These are phyloP conservation scores for Augiades crinisus DNA, from an alignment of 2,888 invertebrate species.

Conservation along the genomic window DNA sequence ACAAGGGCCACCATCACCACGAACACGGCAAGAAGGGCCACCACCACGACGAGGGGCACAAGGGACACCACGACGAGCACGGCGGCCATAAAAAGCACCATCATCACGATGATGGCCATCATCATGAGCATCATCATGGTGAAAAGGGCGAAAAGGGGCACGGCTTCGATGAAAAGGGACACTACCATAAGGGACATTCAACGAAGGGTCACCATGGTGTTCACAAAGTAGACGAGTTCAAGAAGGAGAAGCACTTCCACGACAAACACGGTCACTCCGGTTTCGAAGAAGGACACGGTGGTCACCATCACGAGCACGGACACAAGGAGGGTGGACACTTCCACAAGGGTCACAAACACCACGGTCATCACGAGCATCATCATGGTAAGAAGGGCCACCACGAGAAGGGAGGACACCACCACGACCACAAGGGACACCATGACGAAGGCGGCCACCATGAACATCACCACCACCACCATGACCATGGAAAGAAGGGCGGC, in stretches of 20 bases:
- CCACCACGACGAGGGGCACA: slow-evolving; percentile 85
- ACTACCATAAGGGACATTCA: slow-evolving; percentile 90
- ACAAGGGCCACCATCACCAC: slow-evolving; percentile 84
- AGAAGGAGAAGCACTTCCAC: slow-evolving; percentile 93
- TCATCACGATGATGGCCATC: slow-evolving; percentile 84
- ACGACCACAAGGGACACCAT: slow-evolving; percentile 90
- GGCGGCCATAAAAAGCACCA: slow-evolving; percentile 84
- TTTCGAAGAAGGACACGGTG: slow-evolving; percentile 90
- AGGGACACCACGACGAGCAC: slow-evolving; percentile 81
- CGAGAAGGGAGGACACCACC: slow-evolving; percentile 90
- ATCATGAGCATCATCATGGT: slow-evolving; percentile 83
- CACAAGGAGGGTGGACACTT: slow-evolving; percentile 90
- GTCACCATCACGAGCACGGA: slow-evolving; percentile 88
- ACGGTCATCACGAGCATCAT: slow-evolving; percentile 88
- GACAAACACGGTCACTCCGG: slow-evolving; percentile 91
- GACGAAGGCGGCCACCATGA: slow-evolving; percentile 89
- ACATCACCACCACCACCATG: slow-evolving; percentile 88
- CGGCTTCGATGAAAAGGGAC: slow-evolving; percentile 80
- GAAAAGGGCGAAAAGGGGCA: slow-evolving; percentile 84
- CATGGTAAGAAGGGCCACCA: slow-evolving; percentile 91
- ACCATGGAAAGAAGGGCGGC: slow-evolving; percentile 90
- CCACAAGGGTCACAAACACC: slow-evolving; percentile 90
- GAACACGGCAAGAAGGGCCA: slow-evolving; percentile 87
- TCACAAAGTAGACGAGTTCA: slow-evolving; percentile 92
- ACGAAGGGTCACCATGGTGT: slow-evolving; percentile 93